Conservation (phyloP, 1,140 invertebrate genomes). For the Drosophila pruinosa region DNA sequence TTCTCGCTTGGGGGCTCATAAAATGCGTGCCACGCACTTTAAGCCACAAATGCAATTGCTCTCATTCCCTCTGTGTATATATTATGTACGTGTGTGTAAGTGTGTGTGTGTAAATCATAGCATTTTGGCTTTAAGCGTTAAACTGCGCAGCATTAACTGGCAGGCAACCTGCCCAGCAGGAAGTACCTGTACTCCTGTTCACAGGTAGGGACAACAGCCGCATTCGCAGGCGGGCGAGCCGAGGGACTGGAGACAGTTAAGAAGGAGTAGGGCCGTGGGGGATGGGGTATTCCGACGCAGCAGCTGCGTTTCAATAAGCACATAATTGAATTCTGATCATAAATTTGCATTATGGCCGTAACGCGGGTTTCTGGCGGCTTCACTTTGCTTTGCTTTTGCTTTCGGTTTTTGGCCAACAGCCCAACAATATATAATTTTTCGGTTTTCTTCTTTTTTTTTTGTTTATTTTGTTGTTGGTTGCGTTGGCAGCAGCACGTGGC, state of each 20-base stretch:
- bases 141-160: slow-evolving; percentile 74
- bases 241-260: not conserved
- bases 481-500: slow-evolving; percentile 58
- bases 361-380: slow-evolving; percentile 65
- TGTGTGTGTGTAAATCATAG: slow-evolving; percentile 67
- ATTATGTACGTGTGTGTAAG: slow-evolving; percentile 16
- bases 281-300: slow-evolving; percentile 29
- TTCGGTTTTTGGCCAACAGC: slow-evolving; percentile 11
- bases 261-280: not conserved
- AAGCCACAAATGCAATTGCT: slow-evolving; percentile 67
- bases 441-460: slow-evolving; percentile 40
- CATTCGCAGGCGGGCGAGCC: not conserved
- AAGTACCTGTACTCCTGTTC: not conserved
- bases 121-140: slow-evolving; percentile 78
- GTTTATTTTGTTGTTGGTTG: slow-evolving; percentile 8
- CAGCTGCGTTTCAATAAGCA: slow-evolving; percentile 81
- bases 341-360: slow-evolving; percentile 77
- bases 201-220: slow-evolving; percentile 34
- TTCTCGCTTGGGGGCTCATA: slow-evolving; percentile 41
- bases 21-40: slow-evolving; percentile 69
- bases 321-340: slow-evolving; percentile 82
- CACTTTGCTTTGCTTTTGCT: slow-evolving; percentile 63
- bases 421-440: slow-evolving; percentile 33
- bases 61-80: not conserved
- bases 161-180: slow-evolving; percentile 47